These are phyloP conservation scores for Archivesica marissinica DNA, from an alignment of 1,140 invertebrate genomes.

Conservation along the genomic window DNA sequence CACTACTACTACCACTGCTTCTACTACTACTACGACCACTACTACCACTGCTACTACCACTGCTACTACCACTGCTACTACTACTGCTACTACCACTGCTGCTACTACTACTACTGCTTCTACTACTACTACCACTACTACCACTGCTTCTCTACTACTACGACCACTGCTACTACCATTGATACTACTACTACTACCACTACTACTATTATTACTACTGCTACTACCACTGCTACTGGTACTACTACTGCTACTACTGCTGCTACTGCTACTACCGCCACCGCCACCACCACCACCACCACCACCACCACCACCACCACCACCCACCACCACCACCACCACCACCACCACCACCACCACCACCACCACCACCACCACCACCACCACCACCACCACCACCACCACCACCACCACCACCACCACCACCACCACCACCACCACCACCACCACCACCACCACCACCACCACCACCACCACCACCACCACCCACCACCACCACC, in stretches of 20 bases:
- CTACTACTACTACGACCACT: slow-evolving; percentile 60
- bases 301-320: background rate
- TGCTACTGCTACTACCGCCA: background rate
- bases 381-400: background rate
- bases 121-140: slow-evolving; percentile 28
- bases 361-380: background rate
- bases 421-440: background rate
- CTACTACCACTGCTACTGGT: background rate
- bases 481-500: background rate
- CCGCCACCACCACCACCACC: background rate
- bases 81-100: slow-evolving; percentile 56
- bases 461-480: background rate
- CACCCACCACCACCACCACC: background rate
- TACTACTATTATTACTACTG: background rate
- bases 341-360: background rate
- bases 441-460: background rate
- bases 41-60: slow-evolving; percentile 56
- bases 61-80: slow-evolving; percentile 55
- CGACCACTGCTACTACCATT: slow-evolving; percentile 3
- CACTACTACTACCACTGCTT: slow-evolving; percentile 47
- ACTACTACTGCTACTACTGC: background rate
- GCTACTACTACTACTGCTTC: slow-evolving; percentile 58
- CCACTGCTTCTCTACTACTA: slow-evolving; percentile 25
- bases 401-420: background rate
- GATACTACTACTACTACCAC: slow-evolving; percentile 16